These are phyloP conservation scores for Hyphantria cunea DNA, from an alignment of 1,140 invertebrate genomes.

Conservation along the genomic window DNA sequence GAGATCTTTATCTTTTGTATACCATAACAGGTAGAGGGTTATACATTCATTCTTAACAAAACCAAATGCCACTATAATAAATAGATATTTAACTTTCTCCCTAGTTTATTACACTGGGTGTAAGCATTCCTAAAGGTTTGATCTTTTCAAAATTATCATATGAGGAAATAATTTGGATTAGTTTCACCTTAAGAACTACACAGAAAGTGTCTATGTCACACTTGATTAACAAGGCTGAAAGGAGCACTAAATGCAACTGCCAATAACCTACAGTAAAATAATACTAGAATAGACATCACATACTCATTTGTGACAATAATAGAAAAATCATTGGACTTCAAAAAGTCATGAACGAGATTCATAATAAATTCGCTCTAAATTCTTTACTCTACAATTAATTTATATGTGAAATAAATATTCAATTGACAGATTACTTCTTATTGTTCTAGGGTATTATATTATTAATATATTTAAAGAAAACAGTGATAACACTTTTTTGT, in stretches of 20 bases:
- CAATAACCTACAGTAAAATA: conserved; percentile 13
- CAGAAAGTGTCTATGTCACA: conserved; percentile 23
- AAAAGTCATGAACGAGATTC: too few relatives aligned
- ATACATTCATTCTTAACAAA: too few relatives aligned
- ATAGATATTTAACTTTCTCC: conserved; percentile 24
- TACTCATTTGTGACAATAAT: conserved; percentile 25
- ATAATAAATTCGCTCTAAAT: too few relatives aligned
- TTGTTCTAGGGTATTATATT: too few relatives aligned
- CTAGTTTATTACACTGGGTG: conserved; percentile 30
- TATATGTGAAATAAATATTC: too few relatives aligned
- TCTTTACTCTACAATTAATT: too few relatives aligned
- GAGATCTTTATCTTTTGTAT: too few relatives aligned
- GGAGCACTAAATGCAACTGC: conserved; percentile 18
- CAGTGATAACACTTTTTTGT: conserved; percentile 2
- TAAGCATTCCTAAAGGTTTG: conserved; percentile 15
- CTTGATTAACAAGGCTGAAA: conserved; percentile 1
- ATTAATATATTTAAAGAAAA: neutral
- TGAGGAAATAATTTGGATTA: too few relatives aligned
- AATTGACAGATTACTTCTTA: too few relatives aligned
- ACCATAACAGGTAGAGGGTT: too few relatives aligned
- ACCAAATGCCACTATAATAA: conserved; percentile 3
- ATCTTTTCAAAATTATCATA: conserved; percentile 14
- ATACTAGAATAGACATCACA: conserved; percentile 10
- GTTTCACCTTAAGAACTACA: neutral
- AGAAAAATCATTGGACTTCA: too few relatives aligned